These are phyloP conservation scores for Zoroaster sp. DNA, from an alignment of 53 echinoderm and acorn worm genomes.

Conservation along the genomic window DNA sequence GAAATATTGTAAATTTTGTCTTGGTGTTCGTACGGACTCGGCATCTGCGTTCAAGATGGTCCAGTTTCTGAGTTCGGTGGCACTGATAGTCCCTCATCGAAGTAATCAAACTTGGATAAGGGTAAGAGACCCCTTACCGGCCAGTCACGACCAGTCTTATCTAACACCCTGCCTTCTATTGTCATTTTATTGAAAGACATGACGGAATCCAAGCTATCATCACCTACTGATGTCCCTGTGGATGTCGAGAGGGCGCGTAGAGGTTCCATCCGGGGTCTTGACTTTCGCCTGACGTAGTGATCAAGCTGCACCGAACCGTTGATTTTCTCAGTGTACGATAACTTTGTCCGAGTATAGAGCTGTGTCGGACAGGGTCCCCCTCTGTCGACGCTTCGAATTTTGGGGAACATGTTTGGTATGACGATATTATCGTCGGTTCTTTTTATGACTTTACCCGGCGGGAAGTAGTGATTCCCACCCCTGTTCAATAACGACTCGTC, in stretches of 20 bases:
- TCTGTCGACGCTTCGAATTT: not conserved
- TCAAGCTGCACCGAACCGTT: slow-evolving; percentile 25
- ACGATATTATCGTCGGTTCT: not conserved
- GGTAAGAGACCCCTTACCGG: not conserved
- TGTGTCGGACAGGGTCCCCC: slow-evolving; percentile 35
- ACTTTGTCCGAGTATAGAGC: slow-evolving; percentile 17
- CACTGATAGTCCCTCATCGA: not conserved
- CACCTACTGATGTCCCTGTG: not conserved
- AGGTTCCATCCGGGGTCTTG: not conserved
- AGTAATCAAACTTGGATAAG: not conserved
- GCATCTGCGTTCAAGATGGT: slow-evolving; percentile 24
- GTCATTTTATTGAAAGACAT: slow-evolving; percentile 31
- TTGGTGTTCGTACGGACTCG: not conserved
- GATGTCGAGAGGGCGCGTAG: not conserved
- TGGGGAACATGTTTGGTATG: slow-evolving; percentile 21
- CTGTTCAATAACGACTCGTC: not conserved
- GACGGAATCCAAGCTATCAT: slow-evolving; percentile 13
- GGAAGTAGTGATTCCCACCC: not conserved
- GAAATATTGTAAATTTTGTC: not conserved
- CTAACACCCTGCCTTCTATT: slow-evolving; percentile 4
- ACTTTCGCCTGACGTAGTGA: not conserved
- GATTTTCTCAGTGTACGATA: slow-evolving; percentile 23
- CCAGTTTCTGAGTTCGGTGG: slow-evolving; percentile 34
- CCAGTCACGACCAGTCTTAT: not conserved
- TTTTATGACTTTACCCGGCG: not conserved